These are phyloP conservation scores for Protomyctophum bolini DNA, from an alignment of 2,113 vertebrate genomes.

Conservation along the genomic window DNA sequence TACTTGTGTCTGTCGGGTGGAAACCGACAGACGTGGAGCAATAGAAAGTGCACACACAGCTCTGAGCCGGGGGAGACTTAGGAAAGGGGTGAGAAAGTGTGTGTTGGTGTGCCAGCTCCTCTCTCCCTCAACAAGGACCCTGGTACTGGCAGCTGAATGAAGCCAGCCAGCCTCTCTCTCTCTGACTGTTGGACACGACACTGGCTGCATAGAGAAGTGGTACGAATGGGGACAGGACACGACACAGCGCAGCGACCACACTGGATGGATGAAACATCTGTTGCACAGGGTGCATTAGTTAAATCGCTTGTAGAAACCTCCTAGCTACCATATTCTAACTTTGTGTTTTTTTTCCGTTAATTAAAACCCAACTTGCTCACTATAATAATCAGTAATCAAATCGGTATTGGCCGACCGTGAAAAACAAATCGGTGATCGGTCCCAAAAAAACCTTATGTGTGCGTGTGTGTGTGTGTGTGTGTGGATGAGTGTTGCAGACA, in stretches of 20 bases:
- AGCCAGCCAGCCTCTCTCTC: constrained; percentile 40
- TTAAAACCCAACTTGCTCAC: constrained; percentile 49
- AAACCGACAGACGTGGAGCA: too few relatives aligned
- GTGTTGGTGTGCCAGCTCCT: constrained; percentile 77
- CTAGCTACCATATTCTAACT: too few relatives aligned
- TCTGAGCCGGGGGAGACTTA: constrained; percentile 71
- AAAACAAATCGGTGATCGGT: too few relatives aligned
- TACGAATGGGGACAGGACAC: constrained; percentile 34
- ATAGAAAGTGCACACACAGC: not conserved
- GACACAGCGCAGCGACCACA: constrained; percentile 33
- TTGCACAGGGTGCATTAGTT: too few relatives aligned
- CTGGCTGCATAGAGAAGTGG: constrained; percentile 59
- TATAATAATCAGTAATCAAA: too few relatives aligned
- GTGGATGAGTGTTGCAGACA: not conserved
- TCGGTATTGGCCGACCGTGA: too few relatives aligned
- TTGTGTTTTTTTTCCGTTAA: constrained; percentile 17
- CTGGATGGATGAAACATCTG: too few relatives aligned
- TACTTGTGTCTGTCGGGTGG: too few relatives aligned
- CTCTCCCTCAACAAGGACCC: constrained; percentile 47
- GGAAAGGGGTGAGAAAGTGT: constrained; percentile 74
- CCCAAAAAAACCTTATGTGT: not conserved
- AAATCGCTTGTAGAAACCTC: too few relatives aligned
- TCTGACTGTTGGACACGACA: constrained; percentile 57
- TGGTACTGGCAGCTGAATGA: constrained; percentile 64
- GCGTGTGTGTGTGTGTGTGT: not conserved